A percentile compares a stretch with the other conserved stretches of the same genome.
These are phyloP conservation scores for Drosophila trichaetosa DNA, from an alignment of 2,888 invertebrate genomes.

Conservation along the genomic window DNA sequence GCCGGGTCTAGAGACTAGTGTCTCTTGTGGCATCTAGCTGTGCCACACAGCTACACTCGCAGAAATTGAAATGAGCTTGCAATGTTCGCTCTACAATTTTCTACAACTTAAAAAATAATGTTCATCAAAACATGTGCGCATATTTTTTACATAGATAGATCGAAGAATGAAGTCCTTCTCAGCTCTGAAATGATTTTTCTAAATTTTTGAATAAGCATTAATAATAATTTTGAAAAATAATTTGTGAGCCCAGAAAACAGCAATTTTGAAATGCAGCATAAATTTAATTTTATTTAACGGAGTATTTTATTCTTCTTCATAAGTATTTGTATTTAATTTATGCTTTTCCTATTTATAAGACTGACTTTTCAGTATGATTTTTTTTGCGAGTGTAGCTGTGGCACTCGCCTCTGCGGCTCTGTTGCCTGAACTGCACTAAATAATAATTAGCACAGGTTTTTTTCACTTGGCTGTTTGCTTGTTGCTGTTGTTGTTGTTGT, in stretches of 20 bases:
- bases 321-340: not conserved
- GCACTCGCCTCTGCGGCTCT: slow-evolving; percentile 30
- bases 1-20: slow-evolving; percentile 34
- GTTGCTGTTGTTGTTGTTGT: slow-evolving; percentile 45
- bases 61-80: not conserved
- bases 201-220: not conserved
- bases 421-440: slow-evolving; percentile 74
- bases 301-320: not conserved
- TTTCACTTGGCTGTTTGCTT: slow-evolving; percentile 28
- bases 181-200: not conserved
- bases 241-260: not conserved
- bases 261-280: not conserved
- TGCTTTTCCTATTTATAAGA: not conserved
- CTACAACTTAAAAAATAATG: not conserved
- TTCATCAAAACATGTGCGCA: not conserved
- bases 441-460: slow-evolving; percentile 83
- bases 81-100: not conserved
- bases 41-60: slow-evolving; percentile 7
- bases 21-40: slow-evolving; percentile 37
- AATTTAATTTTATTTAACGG: not conserved
- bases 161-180: not conserved
- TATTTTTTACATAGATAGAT: not conserved
- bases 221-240: not conserved
- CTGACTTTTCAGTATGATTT: not conserved
- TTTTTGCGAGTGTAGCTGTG: slow-evolving; percentile 7